Conservation (phyloP, 2,888 invertebrate genomes). For the Microplitis deprimator region DNA sequence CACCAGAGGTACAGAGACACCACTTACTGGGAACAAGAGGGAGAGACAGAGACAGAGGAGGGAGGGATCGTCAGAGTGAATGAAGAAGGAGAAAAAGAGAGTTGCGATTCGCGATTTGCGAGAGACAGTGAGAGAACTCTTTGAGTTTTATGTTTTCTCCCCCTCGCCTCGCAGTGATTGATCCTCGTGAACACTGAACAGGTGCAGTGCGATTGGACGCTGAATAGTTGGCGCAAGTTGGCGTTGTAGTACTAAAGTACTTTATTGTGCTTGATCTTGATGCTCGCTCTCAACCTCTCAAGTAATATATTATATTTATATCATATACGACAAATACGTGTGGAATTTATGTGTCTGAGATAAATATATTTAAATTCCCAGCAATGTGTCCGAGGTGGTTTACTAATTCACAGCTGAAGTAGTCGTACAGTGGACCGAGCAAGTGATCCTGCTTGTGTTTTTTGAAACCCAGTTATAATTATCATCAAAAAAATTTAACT, state of each 20-base stretch:
- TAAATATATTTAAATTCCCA: neutral
- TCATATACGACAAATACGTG: slow-evolving; percentile 1
- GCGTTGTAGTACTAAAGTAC: slow-evolving; percentile 39
- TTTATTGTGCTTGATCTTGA: slow-evolving; percentile 3
- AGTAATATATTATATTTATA: slow-evolving; percentile 33
- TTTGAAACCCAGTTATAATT: no score
- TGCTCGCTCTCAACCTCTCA: neutral
- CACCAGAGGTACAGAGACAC: neutral
- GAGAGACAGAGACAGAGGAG: neutral
- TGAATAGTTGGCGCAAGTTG: slow-evolving; percentile 51
- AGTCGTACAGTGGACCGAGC: neutral
- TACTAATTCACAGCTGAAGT: neutral
- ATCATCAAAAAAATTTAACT: no score
- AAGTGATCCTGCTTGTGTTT: no score
- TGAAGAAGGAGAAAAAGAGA: neutral
- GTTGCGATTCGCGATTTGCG: neutral
- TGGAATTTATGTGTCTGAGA: neutral
- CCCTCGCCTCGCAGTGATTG: slow-evolving; percentile 52
- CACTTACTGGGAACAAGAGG: neutral
- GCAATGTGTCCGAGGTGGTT: slow-evolving; percentile 23
- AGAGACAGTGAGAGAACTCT: slow-evolving; percentile 6
- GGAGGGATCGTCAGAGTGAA: neutral
- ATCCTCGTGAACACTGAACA: slow-evolving; percentile 56
- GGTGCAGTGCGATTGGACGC: slow-evolving; percentile 56
- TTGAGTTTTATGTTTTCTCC: slow-evolving; percentile 29